Evolutionary conservation across 1,140 invertebrate genomes (phyloP).

Genomic region (Chironomus tepperi): DNA sequence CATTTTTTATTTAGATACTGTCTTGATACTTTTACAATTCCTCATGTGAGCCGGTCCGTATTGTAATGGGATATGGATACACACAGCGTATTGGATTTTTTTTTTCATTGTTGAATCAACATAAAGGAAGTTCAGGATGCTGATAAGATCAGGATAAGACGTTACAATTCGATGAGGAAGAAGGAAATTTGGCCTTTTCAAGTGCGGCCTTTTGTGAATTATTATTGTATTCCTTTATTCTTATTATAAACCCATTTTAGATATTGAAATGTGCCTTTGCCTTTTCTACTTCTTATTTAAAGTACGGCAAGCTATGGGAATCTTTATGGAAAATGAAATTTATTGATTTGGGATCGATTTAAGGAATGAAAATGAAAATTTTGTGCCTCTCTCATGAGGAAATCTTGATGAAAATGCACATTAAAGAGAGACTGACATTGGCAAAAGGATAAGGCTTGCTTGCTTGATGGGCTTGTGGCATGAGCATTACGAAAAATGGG

Average conservation of each 20-base stretch:
- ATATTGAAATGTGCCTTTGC: too few relatives aligned
- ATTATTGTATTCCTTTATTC: background rate
- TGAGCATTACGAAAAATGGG: background rate
- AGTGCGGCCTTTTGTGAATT: slow-evolving; percentile 3
- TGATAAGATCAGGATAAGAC: background rate
- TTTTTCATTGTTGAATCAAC: background rate
- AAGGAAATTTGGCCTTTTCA: background rate
- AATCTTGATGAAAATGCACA: too few relatives aligned
- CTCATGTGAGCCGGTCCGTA: background rate
- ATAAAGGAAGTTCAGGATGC: background rate
- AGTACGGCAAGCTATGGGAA: background rate
- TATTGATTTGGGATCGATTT: background rate
- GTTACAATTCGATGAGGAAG: too few relatives aligned
- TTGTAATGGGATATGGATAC: background rate
- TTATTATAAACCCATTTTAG: background rate
- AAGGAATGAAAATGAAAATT: too few relatives aligned
- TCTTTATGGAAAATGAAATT: slow-evolving; percentile 1
- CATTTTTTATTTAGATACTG: slow-evolving; percentile 10
- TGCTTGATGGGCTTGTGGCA: too few relatives aligned
- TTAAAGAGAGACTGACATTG: too few relatives aligned
- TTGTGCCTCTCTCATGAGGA: too few relatives aligned
- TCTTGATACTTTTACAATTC: background rate
- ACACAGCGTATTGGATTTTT: background rate
- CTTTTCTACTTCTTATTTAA: background rate
- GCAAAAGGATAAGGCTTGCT: too few relatives aligned